Base-by-base conservation (phyloP, 1,140 invertebrate species). In the Pseudomyrmex pallidus region DNA sequence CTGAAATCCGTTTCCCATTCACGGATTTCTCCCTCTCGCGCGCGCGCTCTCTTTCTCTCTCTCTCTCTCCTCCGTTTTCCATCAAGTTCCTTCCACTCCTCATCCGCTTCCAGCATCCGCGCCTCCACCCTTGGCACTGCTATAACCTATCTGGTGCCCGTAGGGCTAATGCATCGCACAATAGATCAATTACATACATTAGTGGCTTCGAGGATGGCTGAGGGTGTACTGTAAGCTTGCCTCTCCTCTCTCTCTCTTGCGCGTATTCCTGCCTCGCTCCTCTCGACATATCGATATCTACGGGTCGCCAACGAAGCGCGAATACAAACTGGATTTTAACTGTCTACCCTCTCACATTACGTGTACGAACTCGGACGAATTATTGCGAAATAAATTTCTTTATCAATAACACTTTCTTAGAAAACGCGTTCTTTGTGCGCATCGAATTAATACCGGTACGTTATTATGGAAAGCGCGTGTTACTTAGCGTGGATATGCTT, bases 171-270 rank as follows among this genome's bases (percentile, higher is more conserved):
- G 91, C 89, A 93, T 91, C 85, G 90, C 90, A 94, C 91, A 93
- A 93, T 94, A 92, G 92, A 94, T 93, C 92, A 94, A 94, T 93
- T 94, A 94, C 92, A 91, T 91, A 92, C 91, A 92, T 93, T 93
- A 92, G 91, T 83, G 83, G 74, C 68, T 77, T 85, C 85, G 85
- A 84, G 86, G 87, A 85, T 89, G 74, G 86, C 84, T 77, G 64
- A 86, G 85, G 85, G 88, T 85, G 83, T 90, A 35, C 85, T 74
- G 74, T 83, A 76, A 90, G 84, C 85, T 72, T 83, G 82, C 72
- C 83, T 61, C 59, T 77, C 63, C 67, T 64, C 57, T 74, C 68
- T 61, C 70, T 20, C 44, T 52, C 52, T 57, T 20, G 46, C 68
- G 0, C 35, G 10, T 54, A 70, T 84, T 25, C 48, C 46, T 56